Conservation (phyloP, 2,888 invertebrate species). For the Brenthis hecate region DNA sequence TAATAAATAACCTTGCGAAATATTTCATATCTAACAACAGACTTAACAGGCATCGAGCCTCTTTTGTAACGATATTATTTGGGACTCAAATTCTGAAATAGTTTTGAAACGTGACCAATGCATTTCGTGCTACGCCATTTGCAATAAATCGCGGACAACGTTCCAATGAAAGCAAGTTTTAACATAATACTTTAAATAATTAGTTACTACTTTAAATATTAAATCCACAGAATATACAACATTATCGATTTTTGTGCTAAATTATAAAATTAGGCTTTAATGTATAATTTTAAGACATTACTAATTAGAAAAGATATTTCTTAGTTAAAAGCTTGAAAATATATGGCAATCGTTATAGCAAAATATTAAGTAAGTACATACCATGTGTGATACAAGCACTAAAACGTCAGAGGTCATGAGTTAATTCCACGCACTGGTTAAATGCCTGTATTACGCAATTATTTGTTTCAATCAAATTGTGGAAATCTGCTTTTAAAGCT, state of each 20-base stretch:
- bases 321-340: too few species aligned
- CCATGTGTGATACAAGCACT: too few species aligned
- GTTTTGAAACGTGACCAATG: slow-evolving; percentile 43
- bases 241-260: neutral
- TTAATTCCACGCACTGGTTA: too few species aligned
- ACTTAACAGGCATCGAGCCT: slow-evolving; percentile 20
- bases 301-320: too few species aligned
- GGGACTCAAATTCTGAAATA: slow-evolving; percentile 39
- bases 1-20: too few species aligned
- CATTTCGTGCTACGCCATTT: slow-evolving; percentile 44
- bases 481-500: too few species aligned
- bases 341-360: too few species aligned
- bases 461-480: too few species aligned
- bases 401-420: too few species aligned
- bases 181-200: slow-evolving; percentile 10
- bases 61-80: slow-evolving; percentile 33
- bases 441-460: too few species aligned
- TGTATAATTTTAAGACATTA: neutral
- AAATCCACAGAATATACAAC: neutral
- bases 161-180: slow-evolving; percentile 19
- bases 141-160: slow-evolving; percentile 32
- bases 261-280: neutral
- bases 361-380: too few species aligned
- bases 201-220: slow-evolving; percentile 13
- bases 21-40: slow-evolving; percentile 16